Percentiles rank a stretch among this genome's conserved stretches.
phyloP scores from a whole-genome alignment of 2,888 invertebrate species.

The Vannuccia rotundouncinata region DNA sequence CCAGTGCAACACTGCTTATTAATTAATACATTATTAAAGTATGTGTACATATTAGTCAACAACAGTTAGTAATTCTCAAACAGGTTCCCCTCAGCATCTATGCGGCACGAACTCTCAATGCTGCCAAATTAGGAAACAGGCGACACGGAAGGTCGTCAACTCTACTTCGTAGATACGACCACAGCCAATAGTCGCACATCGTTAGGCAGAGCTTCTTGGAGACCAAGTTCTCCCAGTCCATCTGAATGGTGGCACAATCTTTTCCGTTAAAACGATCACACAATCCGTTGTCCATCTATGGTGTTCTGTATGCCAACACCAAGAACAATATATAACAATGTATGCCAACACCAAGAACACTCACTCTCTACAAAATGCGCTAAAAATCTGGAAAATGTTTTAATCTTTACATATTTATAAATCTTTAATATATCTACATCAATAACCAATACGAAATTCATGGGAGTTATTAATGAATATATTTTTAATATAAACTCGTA shows the following conservation, averaged over 20 bases:
- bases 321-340: not conserved
- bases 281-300: not conserved
- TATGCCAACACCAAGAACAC: not conserved
- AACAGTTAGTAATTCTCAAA: not conserved
- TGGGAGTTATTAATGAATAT: not conserved
- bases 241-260: conserved; percentile 1
- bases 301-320: not conserved
- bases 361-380: too few relatives aligned
- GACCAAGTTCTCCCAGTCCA: not conserved
- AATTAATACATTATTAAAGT: too few relatives aligned
- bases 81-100: not conserved
- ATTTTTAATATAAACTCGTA: too few relatives aligned
- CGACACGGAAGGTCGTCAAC: not conserved
- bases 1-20: too few relatives aligned
- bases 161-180: not conserved
- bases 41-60: not conserved
- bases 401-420: too few relatives aligned
- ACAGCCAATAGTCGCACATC: not conserved
- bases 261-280: not conserved
- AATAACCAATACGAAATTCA: too few relatives aligned
- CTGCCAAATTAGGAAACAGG: not conserved
- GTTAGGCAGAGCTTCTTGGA: not conserved
- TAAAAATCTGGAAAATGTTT: too few relatives aligned
- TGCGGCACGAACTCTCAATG: not conserved
- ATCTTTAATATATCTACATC: too few relatives aligned